Conservation (phyloP, 2,888 invertebrate genomes). For the Chrysomela aeneicollis region DNA sequence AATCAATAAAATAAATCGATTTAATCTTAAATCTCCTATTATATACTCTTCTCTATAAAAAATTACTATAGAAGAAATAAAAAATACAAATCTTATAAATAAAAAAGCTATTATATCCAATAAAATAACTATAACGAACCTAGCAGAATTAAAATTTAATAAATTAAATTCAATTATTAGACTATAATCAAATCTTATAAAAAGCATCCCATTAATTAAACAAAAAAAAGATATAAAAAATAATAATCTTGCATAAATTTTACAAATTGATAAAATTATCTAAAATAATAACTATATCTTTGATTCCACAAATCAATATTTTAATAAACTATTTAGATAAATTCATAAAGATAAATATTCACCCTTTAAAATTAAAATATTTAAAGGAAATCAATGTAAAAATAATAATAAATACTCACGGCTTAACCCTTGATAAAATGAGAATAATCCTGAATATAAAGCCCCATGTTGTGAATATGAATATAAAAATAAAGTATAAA, state of each 20-base stretch:
- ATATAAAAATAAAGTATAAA: constrained; percentile 72
- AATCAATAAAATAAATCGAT: constrained; percentile 72
- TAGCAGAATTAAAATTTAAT: constrained; percentile 51
- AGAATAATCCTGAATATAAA: constrained; percentile 63
- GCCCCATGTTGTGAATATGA: constrained; percentile 70
- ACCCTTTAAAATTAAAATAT: constrained; percentile 68
- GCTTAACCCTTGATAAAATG: constrained; percentile 62
- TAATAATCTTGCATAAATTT: constrained; percentile 55
- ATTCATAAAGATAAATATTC: constrained; percentile 63
- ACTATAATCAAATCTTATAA: constrained; percentile 56
- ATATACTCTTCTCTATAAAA: constrained; percentile 73
- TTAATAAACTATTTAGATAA: constrained; percentile 73
- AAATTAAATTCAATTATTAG: constrained; percentile 34
- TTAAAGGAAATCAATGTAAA: constrained; percentile 67
- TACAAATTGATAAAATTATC: constrained; percentile 52
- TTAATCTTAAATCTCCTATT: constrained; percentile 62
- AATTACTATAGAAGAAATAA: constrained; percentile 73
- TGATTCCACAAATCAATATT: constrained; percentile 74
- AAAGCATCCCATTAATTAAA: constrained; percentile 60
- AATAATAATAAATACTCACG: constrained; percentile 63
- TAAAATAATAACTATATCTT: constrained; percentile 67
- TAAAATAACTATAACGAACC: constrained; percentile 65
- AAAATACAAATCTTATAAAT: constrained; percentile 70
- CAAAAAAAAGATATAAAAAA: constrained; percentile 64
- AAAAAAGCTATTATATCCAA: constrained; percentile 71